A percentile compares a stretch with the other conserved stretches of the same genome.
Evolutionary conservation across 2,888 invertebrate species (phyloP).

Genomic region (Neelides folsomi): DNA sequence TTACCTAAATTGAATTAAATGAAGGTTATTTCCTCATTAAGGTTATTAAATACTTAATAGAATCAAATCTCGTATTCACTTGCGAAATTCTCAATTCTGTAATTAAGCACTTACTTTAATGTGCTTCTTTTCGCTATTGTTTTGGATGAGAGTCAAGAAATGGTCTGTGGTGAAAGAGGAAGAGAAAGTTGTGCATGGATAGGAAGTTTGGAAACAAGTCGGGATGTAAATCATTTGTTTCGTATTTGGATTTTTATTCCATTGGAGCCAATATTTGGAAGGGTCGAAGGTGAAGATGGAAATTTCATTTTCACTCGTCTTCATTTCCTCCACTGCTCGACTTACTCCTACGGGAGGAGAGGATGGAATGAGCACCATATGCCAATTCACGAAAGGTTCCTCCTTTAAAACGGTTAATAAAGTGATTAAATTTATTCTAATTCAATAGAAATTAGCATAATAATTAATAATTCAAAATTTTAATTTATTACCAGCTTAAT

Average conservation of each 20-base stretch:
- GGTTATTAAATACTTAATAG: too few relatives aligned
- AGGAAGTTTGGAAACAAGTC: conserved; percentile 2
- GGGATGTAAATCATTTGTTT: conserved; percentile 18
- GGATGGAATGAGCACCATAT: conserved; percentile 9
- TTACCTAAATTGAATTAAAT: too few relatives aligned
- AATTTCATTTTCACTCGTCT: conserved; percentile 6
- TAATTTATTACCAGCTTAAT: too few relatives aligned
- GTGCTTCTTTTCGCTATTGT: too few relatives aligned
- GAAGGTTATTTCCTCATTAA: too few relatives aligned
- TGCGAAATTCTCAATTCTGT: too few relatives aligned
- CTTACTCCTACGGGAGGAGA: conserved; percentile 1
- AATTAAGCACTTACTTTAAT: too few relatives aligned
- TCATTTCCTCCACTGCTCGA: conserved; percentile 7
- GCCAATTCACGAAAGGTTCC: conserved; percentile 1
- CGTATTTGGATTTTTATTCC: conserved; percentile 21
- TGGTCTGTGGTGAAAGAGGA: conserved; percentile 12
- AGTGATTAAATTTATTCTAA: neutral
- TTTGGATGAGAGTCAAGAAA: conserved; percentile 6
- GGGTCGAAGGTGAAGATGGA: conserved; percentile 20
- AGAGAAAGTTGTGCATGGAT: neutral
- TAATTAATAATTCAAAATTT: too few relatives aligned
- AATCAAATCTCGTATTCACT: too few relatives aligned
- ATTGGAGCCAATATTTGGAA: conserved; percentile 18
- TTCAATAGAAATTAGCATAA: too few relatives aligned
- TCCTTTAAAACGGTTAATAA: conserved; percentile 1